phyloP scores from a whole-genome alignment of 2,113 vertebrate species.

The Chaetodon trifascialis region DNA sequence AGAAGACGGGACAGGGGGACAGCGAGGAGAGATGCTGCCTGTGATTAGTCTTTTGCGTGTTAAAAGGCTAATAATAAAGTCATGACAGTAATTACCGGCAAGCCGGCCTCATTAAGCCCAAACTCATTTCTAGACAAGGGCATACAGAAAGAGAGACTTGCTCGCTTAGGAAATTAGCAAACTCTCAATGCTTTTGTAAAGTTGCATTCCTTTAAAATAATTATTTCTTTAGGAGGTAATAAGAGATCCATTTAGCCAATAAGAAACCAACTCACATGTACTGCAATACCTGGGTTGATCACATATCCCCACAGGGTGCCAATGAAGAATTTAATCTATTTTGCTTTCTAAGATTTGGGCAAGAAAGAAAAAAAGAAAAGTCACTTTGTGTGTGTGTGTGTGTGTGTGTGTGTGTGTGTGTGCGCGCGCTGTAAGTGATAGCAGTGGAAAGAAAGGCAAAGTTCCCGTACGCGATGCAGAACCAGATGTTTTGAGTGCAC shows the following conservation, averaged over 20 bases:
- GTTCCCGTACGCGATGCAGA: constrained; percentile 65
- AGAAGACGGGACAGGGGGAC: constrained; percentile 1
- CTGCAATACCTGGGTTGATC: constrained; percentile 29
- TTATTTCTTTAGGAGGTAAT: constrained; percentile 41
- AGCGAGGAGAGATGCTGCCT: constrained; percentile 37
- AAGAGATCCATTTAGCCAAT: constrained; percentile 27
- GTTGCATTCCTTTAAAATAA: constrained; percentile 32
- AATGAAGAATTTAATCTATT: constrained; percentile 51
- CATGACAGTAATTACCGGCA: constrained; percentile 60
- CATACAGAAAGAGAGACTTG: constrained; percentile 36
- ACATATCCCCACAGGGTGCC: constrained; percentile 16
- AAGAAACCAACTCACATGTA: constrained; percentile 2
- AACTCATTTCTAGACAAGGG: constrained; percentile 49
- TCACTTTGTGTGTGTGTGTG: not conserved
- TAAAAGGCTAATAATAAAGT: constrained; percentile 67
- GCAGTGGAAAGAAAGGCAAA: constrained; percentile 65
- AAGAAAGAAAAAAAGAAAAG: constrained; percentile 34
- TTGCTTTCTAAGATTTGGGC: constrained; percentile 38
- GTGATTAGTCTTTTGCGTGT: constrained; percentile 44
- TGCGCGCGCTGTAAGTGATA: constrained; percentile 49
- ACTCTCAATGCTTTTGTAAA: constrained; percentile 33
- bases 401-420: not conserved
- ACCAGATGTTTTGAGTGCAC: constrained; percentile 76
- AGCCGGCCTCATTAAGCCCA: constrained; percentile 58
- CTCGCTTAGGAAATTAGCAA: constrained; percentile 34